phyloP scores from a whole-genome alignment of 2,797 vertebrate species.

The Myiotriccus ornatus region DNA sequence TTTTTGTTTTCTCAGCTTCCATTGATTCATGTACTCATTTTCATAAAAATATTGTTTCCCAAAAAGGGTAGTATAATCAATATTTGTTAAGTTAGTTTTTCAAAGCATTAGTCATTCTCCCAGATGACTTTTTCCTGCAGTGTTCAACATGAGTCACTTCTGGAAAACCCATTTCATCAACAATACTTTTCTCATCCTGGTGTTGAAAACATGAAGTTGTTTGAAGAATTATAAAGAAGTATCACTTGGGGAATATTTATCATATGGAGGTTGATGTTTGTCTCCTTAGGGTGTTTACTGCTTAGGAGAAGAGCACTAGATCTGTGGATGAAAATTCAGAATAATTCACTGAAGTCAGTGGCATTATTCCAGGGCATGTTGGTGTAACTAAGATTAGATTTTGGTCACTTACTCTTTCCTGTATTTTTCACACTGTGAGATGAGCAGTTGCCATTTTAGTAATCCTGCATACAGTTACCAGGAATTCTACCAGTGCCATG shows the following conservation, averaged over 20 bases:
- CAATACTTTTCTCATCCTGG: background rate
- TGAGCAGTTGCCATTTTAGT: background rate
- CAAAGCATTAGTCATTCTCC: background rate
- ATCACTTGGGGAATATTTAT: background rate
- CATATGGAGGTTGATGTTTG: background rate
- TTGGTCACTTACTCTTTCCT: background rate
- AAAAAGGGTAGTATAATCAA: background rate
- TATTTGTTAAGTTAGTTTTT: conserved; percentile 12
- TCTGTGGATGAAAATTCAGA: background rate
- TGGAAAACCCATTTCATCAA: background rate
- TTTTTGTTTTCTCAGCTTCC: background rate
- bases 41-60: conserved; percentile 28
- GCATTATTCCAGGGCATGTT: background rate
- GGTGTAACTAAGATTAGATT: background rate
- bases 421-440: background rate
- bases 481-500: background rate
- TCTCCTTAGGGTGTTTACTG: background rate
- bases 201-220: background rate
- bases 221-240: background rate
- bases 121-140: background rate
- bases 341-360: background rate
- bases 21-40: background rate
- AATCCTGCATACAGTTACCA: background rate
- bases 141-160: background rate
- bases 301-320: background rate